Conservation (phyloP, 2,113 vertebrate species). For the Plestiodon gilberti region DNA sequence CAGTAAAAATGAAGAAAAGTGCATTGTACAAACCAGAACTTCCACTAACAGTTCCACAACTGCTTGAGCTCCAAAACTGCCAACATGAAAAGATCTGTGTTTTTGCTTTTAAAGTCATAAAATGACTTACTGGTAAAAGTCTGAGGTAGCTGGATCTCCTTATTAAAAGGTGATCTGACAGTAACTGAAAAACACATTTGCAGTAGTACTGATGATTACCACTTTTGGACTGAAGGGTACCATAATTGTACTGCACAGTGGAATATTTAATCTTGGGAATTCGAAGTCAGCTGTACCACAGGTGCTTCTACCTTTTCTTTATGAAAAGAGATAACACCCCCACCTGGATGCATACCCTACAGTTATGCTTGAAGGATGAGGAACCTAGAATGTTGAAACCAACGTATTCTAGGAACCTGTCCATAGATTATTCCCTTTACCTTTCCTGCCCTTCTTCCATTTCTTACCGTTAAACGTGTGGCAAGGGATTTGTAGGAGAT, state of each 20-base stretch:
- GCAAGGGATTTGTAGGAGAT: neutral
- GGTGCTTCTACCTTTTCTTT: neutral
- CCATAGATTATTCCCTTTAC: neutral
- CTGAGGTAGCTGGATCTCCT: neutral
- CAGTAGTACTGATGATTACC: too few species aligned
- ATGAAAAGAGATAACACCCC: neutral
- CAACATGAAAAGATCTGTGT: neutral
- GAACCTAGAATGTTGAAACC: neutral
- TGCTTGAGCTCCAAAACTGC: neutral
- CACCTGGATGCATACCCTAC: too few species aligned
- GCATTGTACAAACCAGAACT: neutral
- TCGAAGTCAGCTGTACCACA: neutral
- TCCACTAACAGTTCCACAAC: neutral
- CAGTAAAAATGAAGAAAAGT: neutral
- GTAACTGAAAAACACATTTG: neutral
- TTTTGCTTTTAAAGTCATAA: neutral
- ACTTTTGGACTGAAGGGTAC: neutral
- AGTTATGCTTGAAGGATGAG: neutral
- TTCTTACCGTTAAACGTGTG: neutral
- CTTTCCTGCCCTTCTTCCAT: neutral
- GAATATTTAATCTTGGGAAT: neutral
- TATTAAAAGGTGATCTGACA: conserved; percentile 5
- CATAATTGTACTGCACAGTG: neutral
- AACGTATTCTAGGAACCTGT: neutral
- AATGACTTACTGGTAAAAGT: neutral